Percentiles rank a stretch among this genome's conserved stretches.
phyloP scores from a whole-genome alignment of 2,113 vertebrate species.

The Agapornis roseicollis region DNA sequence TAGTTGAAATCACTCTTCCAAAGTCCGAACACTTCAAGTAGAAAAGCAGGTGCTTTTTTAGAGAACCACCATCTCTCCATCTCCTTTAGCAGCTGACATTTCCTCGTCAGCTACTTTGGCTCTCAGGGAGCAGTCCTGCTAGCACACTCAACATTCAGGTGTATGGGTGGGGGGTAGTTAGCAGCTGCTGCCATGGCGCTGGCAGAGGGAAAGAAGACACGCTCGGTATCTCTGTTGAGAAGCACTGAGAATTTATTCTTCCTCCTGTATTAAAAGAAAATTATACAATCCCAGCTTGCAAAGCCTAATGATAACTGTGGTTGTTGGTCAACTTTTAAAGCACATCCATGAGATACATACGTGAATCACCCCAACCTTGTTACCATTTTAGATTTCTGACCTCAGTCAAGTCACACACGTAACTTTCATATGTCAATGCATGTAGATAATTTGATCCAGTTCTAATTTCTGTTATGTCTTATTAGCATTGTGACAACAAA shows the following conservation, averaged over 20 bases:
- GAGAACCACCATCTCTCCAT: neutral
- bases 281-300: neutral
- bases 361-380: neutral
- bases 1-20: neutral
- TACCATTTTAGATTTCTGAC: neutral
- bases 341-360: rapidly evolving
- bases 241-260: neutral
- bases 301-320: neutral
- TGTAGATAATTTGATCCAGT: neutral
- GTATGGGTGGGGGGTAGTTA: neutral
- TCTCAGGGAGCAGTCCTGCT: neutral
- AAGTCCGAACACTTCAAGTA: neutral
- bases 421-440: neutral
- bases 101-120: neutral
- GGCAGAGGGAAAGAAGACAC: neutral
- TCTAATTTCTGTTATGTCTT: conserved; percentile 31
- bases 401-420: neutral
- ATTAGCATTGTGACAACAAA: neutral
- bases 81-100: neutral
- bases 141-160: neutral
- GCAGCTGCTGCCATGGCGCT: neutral
- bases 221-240: neutral
- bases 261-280: neutral
- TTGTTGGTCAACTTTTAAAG: neutral
- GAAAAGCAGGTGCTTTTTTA: neutral